Evolutionary conservation across 2,113 vertebrate species (phyloP).

Genomic region (Istiophorus platypterus): DNA sequence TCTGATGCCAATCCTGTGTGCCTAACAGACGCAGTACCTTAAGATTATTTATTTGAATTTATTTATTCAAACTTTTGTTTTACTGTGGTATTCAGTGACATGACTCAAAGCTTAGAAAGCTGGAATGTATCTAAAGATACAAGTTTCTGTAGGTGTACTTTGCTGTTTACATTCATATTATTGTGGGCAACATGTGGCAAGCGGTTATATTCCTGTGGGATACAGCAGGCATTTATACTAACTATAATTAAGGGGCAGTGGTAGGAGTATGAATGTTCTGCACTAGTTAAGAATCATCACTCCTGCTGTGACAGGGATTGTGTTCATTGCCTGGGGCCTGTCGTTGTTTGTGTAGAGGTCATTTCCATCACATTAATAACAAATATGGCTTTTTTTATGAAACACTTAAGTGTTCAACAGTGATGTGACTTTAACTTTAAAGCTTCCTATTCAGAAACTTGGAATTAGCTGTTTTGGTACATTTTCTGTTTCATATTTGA

Average conservation of each 20-base stretch:
- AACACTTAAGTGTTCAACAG: neutral
- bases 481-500: conserved; percentile 47
- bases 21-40: conserved; percentile 35
- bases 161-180: conserved; percentile 45
- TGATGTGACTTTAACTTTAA: neutral
- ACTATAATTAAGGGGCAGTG: neutral
- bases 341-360: neutral
- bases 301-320: neutral
- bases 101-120: conserved; percentile 2
- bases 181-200: conserved; percentile 25
- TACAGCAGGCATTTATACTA: conserved; percentile 25
- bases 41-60: conserved; percentile 73
- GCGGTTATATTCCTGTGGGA: conserved; percentile 56
- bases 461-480: neutral
- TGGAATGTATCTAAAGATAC: neutral
- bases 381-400: conserved; percentile 18
- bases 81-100: conserved; percentile 16
- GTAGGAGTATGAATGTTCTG: conserved; percentile 21
- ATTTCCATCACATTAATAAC: conserved; percentile 32
- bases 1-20: conserved; percentile 48
- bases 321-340: neutral
- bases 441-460: neutral
- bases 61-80: conserved; percentile 70
- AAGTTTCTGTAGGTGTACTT: conserved; percentile 17
- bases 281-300: conserved; percentile 19